Base-by-base conservation (phyloP, 1,140 invertebrate species). In the Drusus annulatus region DNA sequence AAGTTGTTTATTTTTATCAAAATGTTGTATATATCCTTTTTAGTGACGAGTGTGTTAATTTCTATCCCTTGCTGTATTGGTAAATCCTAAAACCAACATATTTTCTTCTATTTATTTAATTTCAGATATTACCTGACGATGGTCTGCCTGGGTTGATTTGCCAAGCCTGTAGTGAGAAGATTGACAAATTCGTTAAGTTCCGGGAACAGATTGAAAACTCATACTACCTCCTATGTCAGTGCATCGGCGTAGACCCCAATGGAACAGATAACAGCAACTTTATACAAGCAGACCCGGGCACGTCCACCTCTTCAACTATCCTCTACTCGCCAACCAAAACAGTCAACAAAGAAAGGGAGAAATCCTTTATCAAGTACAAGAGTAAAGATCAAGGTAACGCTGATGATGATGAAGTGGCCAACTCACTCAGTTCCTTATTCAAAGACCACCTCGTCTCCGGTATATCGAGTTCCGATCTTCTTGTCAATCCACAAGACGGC, bases 101-200 rank as follows among this genome's bases (percentile, higher is more conserved):
- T 45, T 45, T 45, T 45, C 10, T 45, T 45, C 1, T 45, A 13
- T 45, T 45, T 45, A 45, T 45, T 45, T 45, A 45, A 10, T 63
- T 81, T 62, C 17, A 81, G 80, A 73, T 81, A 28, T 50, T 78
- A 54, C 74, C 80, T 3, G 80, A 77, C 16, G 80, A 81, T 52
- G 80, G 75, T 15, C 25, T 81, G 7, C 80, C 80, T 0, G 68
- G 68, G 17, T 52, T 71, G 25, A 60, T 81, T 5, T 81, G 80
- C 25, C 54, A 74, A 16, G 16, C 23, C 10, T 81, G 80, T 21
- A 31, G 31, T 0, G 60, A 77, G 8, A 71, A 73, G 69, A 31
- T 81, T 21, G 75, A 81, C 15, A 73, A 78, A 17, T 81, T 78
- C 45, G 52, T 76, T 51, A 81, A 81, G 58, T 81, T 81, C 68